Percentiles rank a stretch among this genome's conserved stretches.
phyloP scores from a whole-genome alignment of 2,888 invertebrate genomes.

The Drosophila kokeensis region DNA sequence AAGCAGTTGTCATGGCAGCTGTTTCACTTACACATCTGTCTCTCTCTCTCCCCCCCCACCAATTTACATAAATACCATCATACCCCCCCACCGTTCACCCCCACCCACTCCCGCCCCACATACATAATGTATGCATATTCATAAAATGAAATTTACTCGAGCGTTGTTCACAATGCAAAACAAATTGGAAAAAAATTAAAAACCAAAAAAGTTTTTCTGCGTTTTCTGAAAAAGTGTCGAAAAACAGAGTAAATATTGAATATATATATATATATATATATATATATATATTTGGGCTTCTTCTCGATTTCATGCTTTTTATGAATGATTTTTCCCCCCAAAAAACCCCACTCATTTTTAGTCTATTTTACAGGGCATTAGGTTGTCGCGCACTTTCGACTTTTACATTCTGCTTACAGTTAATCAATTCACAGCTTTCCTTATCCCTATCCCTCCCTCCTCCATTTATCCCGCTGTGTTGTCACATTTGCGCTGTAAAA shows the following conservation, averaged over 20 bases:
- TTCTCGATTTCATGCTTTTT: background rate
- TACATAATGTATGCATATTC: conserved; percentile 39
- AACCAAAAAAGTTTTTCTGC: background rate
- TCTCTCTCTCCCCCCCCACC: no score
- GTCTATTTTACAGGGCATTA: conserved; percentile 10
- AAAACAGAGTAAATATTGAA: background rate
- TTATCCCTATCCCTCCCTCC: background rate
- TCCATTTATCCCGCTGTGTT: conserved; percentile 23
- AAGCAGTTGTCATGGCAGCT: conserved; percentile 55
- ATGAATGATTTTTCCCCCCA: background rate
- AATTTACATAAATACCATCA: background rate
- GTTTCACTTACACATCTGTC: no score
- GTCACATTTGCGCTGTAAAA: conserved; percentile 67
- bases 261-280: conserved; percentile 5
- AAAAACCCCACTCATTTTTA: no score
- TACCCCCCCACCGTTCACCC: background rate
- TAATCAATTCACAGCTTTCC: conserved; percentile 48
- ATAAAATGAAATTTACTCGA: conserved; percentile 56
- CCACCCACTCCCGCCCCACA: background rate
- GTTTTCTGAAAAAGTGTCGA: background rate
- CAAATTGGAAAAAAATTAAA: conserved; percentile 28
- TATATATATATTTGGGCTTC: background rate
- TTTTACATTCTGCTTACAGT: conserved; percentile 50
- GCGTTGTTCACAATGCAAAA: conserved; percentile 49
- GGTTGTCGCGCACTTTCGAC: no score